Base-by-base conservation (phyloP, 2,113 vertebrate species). In the Glaucomys volans region DNA sequence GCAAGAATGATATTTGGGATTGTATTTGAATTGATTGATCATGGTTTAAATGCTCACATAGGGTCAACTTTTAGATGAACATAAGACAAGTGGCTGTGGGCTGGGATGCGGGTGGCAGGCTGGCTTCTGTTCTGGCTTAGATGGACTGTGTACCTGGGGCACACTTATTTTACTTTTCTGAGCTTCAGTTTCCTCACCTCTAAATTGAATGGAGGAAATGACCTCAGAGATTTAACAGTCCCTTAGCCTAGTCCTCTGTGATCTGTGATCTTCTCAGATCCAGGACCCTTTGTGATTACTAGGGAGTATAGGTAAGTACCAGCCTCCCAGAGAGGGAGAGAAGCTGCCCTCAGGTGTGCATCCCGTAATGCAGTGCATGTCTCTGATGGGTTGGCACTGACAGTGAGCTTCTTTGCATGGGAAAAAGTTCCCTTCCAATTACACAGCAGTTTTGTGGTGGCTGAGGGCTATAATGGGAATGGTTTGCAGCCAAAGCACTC, bases 361-460 rank as follows among this genome's bases (percentile, higher is more conserved):
- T 94, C 88, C 88, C 97, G 90, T 95, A 89, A 96, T 90, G 91
- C 97, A 89, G 50, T 80, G 40, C 81, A 91, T 94, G 89, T 95
- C 96, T 98, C 92, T 97, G 96, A 96, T 97, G 98, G 97, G 97
- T 88, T 98, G 98, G 98, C 97, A 84, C 95, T 81, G 85, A 37
- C 3, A 95, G 97, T 97, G 80, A 98, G 95, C 98, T 98, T 97
- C 97, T 98, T 98, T 98, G 97, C 98, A 97, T 98, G 98, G 98
- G 98, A 98, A 98, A 98, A 98, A 98, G 97, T 98, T 98, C 95
- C 97, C 98, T 98, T 98, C 98, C 98, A 98, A 98, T 98, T 98
- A 98, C 98, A 98, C 96, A 98, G 98, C 98, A 98, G 98, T 98
- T 99, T 98, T 99, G 98, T 98, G 98, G 98, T 98, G 98, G 98